A percentile compares a stretch with the other conserved stretches of the same genome.
phyloP scores from a whole-genome alignment of 2,113 vertebrate species.

The Gambusia affinis region DNA sequence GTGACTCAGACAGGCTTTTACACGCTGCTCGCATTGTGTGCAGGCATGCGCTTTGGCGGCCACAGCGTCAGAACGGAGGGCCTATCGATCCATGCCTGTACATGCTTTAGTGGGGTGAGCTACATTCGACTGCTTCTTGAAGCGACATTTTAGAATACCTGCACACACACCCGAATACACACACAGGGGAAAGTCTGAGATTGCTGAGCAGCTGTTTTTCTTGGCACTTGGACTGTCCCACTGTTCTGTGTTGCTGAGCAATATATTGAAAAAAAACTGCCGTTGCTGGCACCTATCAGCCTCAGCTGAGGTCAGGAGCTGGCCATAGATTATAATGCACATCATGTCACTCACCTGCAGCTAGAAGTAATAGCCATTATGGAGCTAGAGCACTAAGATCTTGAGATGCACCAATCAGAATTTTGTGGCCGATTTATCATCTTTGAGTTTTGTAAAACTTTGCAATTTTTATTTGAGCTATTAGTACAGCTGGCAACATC shows the following conservation, averaged over 20 bases:
- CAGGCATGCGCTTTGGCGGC: conserved; percentile 11
- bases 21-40: conserved; percentile 10
- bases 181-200: conserved; percentile 9
- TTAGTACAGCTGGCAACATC: too few species aligned
- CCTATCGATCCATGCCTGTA: conserved; percentile 43
- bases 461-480: too few species aligned
- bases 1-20: conserved; percentile 33
- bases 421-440: background rate
- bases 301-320: conserved; percentile 24
- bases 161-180: conserved; percentile 5
- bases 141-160: conserved; percentile 44
- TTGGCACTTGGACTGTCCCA: conserved; percentile 20
- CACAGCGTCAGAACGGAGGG: conserved; percentile 33
- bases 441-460: too few species aligned
- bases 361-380: conserved; percentile 6
- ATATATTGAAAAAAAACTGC: conserved; percentile 39
- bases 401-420: background rate
- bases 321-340: conserved; percentile 44
- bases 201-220: conserved; percentile 65
- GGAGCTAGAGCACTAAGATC: conserved; percentile 16
- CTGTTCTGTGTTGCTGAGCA: conserved; percentile 35
- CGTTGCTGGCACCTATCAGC: conserved; percentile 51
- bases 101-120: background rate
- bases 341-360: conserved; percentile 42
- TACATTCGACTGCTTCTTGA: conserved; percentile 47